phyloP scores from a whole-genome alignment of 2,113 vertebrate genomes.

The Protobothrops mucrosquamatus region DNA sequence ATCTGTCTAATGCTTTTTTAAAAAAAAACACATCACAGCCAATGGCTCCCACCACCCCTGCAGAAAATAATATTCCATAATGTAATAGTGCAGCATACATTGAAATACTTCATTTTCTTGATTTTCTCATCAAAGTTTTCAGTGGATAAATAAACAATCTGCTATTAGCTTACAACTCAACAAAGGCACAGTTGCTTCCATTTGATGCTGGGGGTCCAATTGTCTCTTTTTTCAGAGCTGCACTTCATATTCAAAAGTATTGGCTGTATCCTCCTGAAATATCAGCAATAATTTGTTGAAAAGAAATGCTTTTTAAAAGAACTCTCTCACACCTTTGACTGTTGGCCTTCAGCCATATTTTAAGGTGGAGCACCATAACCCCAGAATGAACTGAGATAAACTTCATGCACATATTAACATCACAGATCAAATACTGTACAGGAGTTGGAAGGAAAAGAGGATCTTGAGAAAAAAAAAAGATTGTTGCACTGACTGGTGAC shows the following conservation, averaged over 20 bases:
- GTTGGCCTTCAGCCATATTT: conserved; percentile 39
- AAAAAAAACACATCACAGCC: background rate
- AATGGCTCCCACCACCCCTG: background rate
- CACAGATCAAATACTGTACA: background rate
- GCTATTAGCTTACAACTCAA: background rate
- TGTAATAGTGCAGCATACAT: background rate
- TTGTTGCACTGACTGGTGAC: background rate
- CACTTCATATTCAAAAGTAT: background rate
- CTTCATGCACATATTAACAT: background rate
- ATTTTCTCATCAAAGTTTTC: background rate
- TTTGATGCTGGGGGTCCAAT: background rate
- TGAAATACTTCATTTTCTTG: background rate
- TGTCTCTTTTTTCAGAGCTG: background rate
- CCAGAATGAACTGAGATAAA: conserved; percentile 57
- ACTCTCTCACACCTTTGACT: conserved; percentile 16
- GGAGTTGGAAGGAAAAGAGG: too few species aligned
- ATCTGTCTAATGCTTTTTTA: background rate
- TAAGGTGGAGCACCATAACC: conserved; percentile 53
- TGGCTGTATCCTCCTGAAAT: background rate
- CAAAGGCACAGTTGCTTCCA: background rate
- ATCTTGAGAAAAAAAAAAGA: background rate
- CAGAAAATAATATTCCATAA: background rate
- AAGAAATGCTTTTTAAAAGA: background rate
- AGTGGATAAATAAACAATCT: background rate
- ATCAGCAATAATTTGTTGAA: background rate